Conservation (phyloP, 2,113 vertebrate genomes). For the Strix aluco region DNA sequence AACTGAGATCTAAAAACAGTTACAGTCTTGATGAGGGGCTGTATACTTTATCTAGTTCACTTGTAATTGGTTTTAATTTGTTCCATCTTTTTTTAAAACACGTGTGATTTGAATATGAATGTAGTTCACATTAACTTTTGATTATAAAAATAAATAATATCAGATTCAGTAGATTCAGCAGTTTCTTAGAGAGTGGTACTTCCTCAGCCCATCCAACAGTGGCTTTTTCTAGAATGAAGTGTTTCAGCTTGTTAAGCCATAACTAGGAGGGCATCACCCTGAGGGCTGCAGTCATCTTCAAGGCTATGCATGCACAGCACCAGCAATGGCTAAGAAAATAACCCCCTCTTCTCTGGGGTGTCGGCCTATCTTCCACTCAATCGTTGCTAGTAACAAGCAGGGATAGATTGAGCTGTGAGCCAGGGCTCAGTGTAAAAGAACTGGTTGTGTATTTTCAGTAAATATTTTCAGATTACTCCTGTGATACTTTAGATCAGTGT, state of each 20-base stretch:
- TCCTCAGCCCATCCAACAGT: neutral
- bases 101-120: neutral
- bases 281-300: neutral
- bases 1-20: conserved; percentile 9
- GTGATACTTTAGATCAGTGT: neutral
- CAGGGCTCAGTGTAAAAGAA: neutral
- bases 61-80: conserved; percentile 24
- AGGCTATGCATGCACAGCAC: neutral
- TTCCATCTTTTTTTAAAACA: neutral
- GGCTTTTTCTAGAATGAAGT: neutral
- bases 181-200: neutral
- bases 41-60: conserved; percentile 14
- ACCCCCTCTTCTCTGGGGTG: neutral
- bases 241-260: neutral
- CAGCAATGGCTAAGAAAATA: neutral
- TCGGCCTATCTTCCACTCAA: neutral
- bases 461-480: neutral
- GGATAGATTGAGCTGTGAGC: neutral
- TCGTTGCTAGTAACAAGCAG: neutral
- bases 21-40: neutral
- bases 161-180: neutral
- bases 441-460: neutral
- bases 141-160: conserved; percentile 2
- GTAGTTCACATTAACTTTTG: neutral
- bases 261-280: neutral